A percentile compares a stretch with the other conserved stretches of the same genome.
These are phyloP conservation scores for Entelurus aequoreus DNA, from an alignment of 2,113 vertebrate genomes.

Conservation along the genomic window DNA sequence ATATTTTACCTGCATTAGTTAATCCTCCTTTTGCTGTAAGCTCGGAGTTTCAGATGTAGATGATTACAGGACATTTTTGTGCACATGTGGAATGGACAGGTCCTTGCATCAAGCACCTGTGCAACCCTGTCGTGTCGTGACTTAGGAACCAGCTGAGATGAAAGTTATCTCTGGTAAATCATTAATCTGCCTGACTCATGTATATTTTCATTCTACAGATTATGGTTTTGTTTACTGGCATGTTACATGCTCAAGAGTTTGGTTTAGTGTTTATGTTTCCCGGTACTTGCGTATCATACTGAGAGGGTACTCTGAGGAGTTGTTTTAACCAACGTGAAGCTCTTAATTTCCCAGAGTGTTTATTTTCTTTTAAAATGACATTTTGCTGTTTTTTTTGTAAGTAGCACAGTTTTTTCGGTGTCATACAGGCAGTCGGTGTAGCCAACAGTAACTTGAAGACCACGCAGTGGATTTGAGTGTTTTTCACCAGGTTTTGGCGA, in stretches of 20 bases:
- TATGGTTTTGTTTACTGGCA: constrained; percentile 75
- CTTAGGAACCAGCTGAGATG: constrained; percentile 69
- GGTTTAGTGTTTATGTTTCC: constrained; percentile 50
- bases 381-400: constrained; percentile 45
- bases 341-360: constrained; percentile 65
- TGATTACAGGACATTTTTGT: constrained; percentile 64
- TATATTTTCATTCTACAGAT: constrained; percentile 64
- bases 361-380: constrained; percentile 57
- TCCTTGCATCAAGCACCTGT: constrained; percentile 78
- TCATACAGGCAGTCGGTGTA: constrained; percentile 41
- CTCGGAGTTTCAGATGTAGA: constrained; percentile 75
- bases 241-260: constrained; percentile 72
- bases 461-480: constrained; percentile 39
- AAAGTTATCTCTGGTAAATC: constrained; percentile 81
- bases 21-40: constrained; percentile 87
- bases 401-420: constrained; percentile 53
- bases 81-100: constrained; percentile 63
- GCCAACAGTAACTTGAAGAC: constrained; percentile 53
- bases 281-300: constrained; percentile 49
- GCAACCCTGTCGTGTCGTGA: constrained; percentile 63
- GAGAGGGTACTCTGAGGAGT: constrained; percentile 57
- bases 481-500: constrained; percentile 33
- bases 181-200: constrained; percentile 75
- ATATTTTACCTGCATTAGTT: constrained; percentile 83
- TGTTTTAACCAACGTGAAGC: constrained; percentile 63